Evolutionary conservation across 2,113 vertebrate genomes (phyloP), one percentile per base, ranked within the genome.

Genomic region (Ageneiosus marmoratus): DNA sequence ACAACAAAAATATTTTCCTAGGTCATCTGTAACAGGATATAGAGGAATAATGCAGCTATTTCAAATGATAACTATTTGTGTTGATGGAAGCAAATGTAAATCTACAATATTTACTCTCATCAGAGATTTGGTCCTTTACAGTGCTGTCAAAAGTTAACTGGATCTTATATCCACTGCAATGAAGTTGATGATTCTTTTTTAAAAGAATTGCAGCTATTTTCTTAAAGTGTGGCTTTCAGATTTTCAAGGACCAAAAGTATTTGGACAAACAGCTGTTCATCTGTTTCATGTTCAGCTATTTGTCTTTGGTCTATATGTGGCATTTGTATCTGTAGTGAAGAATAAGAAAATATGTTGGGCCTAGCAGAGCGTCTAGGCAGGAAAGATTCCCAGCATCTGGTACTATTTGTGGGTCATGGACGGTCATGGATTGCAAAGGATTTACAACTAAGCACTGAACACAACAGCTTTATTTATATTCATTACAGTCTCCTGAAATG

Each of bases 61-160:
- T 78, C 46, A 56, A 58, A 51, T 5, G 81, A 50, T 63, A 46
- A 62, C 41, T 56, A 83, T 69, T 79, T 83, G 51, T 63, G 24
- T 67, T 60, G 56, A 58, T 32, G 16, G 37, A 60, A 65, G 69
- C 70, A 86, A 83, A 70, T 62, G n/a, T 8, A 69, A 53, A 18
- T 24, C 50, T 60, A 70, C 37, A 10, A 10, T 46, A 65, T 37
- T 37, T 53, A 65, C 46, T 81, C 20, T 75, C 46, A 73, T n/a
- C 72, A 32, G 32, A 63, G 56, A 51, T 27, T 50, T 80, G 20
- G 53, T 51, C 63, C 44, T 60, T 15, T 74, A 32, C 37, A 32
- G n/a, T 73, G 12, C 62, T 53, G 32, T 16, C 32, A 37, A 53
- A 69, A 56, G 55, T 22, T 6, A 55, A 12, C 55, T 55, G 27